A percentile compares a stretch with the other conserved stretches of the same genome.
Evolutionary conservation across 2,888 invertebrate species (phyloP).

Genomic region (Ectemnius cavifrons): DNA sequence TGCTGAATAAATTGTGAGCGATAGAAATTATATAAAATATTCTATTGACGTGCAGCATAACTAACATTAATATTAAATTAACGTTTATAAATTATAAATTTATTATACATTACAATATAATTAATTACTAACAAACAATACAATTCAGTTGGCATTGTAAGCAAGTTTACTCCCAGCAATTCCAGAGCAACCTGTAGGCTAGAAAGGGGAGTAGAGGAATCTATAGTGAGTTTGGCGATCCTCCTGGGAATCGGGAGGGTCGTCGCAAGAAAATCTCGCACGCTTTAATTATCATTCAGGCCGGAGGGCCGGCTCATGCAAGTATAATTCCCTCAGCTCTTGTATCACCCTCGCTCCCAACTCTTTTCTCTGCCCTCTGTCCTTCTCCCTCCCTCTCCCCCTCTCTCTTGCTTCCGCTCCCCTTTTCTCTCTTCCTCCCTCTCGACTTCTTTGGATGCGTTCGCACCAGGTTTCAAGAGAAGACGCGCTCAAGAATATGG

Average conservation of each 20-base stretch:
- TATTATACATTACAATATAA: no score
- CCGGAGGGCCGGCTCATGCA: constrained; percentile 66
- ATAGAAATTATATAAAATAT: no score
- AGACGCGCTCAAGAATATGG: no score
- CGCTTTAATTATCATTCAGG: constrained; percentile 70
- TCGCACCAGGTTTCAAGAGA: not conserved
- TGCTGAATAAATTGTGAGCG: no score
- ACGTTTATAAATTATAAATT: no score
- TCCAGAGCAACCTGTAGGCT: no score
- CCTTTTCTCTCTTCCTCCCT: constrained; percentile 9
- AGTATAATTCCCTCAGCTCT: constrained; percentile 64
- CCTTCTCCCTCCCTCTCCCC: constrained; percentile 33
- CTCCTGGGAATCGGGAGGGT: constrained; percentile 60
- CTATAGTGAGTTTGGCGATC: constrained; percentile 29
- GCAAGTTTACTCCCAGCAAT: constrained; percentile 6
- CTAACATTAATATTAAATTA: no score
- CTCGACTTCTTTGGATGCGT: constrained; percentile 10
- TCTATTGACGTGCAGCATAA: no score
- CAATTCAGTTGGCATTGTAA: no score
- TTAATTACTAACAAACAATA: no score
- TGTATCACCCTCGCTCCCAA: not conserved
- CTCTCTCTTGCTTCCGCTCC: constrained; percentile 31
- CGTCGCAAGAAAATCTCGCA: constrained; percentile 62
- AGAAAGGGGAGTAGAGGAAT: no score
- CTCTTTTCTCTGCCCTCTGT: constrained; percentile 15